Percentiles rank a stretch among this genome's conserved stretches.
phyloP scores from a whole-genome alignment of 2,888 invertebrate species.

The Hylaea fasciaria region DNA sequence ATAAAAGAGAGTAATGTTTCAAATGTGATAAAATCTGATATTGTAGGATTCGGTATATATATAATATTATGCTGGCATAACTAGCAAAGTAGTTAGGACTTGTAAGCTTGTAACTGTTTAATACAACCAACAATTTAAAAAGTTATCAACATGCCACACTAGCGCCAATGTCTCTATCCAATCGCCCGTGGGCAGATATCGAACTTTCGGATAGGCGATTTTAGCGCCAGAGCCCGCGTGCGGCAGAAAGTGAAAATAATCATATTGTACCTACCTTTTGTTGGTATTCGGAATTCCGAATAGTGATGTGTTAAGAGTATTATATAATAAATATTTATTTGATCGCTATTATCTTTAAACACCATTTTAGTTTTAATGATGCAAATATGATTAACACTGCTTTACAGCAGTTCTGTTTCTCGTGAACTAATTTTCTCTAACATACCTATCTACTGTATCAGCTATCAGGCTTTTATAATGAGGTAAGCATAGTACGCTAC shows the following conservation, averaged over 20 bases:
- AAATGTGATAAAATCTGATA: constrained; percentile 13
- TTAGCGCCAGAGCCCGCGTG: too few species aligned
- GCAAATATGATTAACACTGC: constrained; percentile 3
- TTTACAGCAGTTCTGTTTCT: background rate
- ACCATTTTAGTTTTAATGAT: constrained; percentile 1
- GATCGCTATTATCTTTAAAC: background rate
- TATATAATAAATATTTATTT: too few species aligned
- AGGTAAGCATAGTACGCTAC: constrained; percentile 6
- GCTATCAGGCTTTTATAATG: constrained; percentile 1
- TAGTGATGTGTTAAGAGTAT: too few species aligned
- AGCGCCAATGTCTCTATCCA: background rate
- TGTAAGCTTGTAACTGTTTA: too few species aligned
- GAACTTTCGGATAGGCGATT: too few species aligned
- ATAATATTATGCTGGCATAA: constrained; percentile 1
- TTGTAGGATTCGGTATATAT: background rate
- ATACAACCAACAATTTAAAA: too few species aligned
- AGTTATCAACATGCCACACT: too few species aligned
- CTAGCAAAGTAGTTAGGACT: background rate
- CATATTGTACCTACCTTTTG: too few species aligned
- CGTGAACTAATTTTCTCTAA: background rate
- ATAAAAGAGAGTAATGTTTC: constrained; percentile 11
- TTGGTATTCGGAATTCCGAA: too few species aligned
- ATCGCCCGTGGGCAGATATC: background rate
- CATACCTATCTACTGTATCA: background rate
- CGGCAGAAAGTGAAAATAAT: too few species aligned